Evolutionary conservation across 2,888 invertebrate genomes (phyloP).

Genomic region (Hemaris fuciformis): DNA sequence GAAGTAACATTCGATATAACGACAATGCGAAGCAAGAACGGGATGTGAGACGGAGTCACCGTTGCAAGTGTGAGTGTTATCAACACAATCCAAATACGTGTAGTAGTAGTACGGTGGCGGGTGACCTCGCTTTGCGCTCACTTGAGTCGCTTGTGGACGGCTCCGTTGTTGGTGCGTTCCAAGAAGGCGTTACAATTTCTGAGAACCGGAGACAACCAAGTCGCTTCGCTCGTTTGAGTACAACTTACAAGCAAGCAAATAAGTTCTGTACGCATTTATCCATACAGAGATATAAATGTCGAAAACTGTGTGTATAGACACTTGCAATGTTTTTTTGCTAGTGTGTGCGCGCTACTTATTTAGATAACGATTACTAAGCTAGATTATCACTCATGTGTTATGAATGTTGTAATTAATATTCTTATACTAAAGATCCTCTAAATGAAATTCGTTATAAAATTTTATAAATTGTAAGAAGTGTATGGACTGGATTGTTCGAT

Average conservation of each 20-base stretch:
- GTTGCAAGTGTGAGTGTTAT: conserved; percentile 48
- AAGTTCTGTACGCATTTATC: conserved; percentile 66
- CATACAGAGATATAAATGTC: conserved; percentile 37
- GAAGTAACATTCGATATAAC: too few relatives aligned
- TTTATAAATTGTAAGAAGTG: not conserved
- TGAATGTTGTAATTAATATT: not conserved
- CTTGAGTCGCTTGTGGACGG: conserved; percentile 65
- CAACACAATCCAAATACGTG: conserved; percentile 51
- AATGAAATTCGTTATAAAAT: not conserved
- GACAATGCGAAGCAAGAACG: conserved; percentile 15
- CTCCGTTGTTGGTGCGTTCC: conserved; percentile 73
- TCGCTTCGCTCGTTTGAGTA: conserved; percentile 64
- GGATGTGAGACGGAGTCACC: conserved; percentile 36
- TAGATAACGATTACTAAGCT: not conserved
- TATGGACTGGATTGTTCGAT: not conserved
- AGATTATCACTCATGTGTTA: not conserved
- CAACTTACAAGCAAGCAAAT: conserved; percentile 70
- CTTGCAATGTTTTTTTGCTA: conserved; percentile 21
- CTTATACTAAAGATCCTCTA: not conserved
- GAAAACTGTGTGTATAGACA: conserved; percentile 24
- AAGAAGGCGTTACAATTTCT: conserved; percentile 81
- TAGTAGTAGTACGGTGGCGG: conserved; percentile 49
- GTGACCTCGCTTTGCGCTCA: conserved; percentile 76
- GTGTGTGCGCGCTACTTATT: conserved; percentile 24
- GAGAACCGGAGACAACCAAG: conserved; percentile 76